A percentile compares a stretch with the other conserved stretches of the same genome.
phyloP scores from a whole-genome alignment of 2,888 invertebrate genomes.

The Lasioglossum calceatum region DNA sequence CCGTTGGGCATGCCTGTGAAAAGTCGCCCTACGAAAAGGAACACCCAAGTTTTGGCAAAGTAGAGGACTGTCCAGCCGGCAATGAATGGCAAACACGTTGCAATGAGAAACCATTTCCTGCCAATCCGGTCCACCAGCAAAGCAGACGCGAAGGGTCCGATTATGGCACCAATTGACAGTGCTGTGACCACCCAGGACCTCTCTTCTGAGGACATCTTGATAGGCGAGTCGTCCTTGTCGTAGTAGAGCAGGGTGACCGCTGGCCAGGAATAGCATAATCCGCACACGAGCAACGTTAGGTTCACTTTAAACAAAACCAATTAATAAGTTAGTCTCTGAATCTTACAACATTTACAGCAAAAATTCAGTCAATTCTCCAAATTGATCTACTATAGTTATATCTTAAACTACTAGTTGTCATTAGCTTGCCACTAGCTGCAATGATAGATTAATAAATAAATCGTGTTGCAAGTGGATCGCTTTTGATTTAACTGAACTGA shows the following conservation, averaged over 20 bases:
- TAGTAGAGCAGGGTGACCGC: slow-evolving; percentile 38
- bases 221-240: not conserved
- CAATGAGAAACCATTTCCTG: slow-evolving; percentile 64
- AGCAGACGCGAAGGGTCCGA: slow-evolving; percentile 59
- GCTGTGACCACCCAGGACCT: slow-evolving; percentile 56
- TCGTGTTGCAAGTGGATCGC: too few species aligned
- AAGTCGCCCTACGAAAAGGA: slow-evolving; percentile 61
- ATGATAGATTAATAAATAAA: too few species aligned
- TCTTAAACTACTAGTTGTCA: too few species aligned
- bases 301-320: slow-evolving; percentile 41
- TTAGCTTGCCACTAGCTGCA: too few species aligned
- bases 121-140: slow-evolving; percentile 60
- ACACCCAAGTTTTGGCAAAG: slow-evolving; percentile 37
- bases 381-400: too few species aligned
- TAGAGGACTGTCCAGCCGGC: slow-evolving; percentile 54
- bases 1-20: slow-evolving; percentile 58
- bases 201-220: slow-evolving; percentile 43
- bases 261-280: slow-evolving; percentile 54
- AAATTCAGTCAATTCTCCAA: too few species aligned
- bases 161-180: slow-evolving; percentile 43
- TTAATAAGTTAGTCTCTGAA: not conserved
- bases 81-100: slow-evolving; percentile 40
- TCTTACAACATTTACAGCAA: not conserved
- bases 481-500: too few species aligned
- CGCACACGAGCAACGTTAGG: slow-evolving; percentile 34